phyloP scores from a whole-genome alignment of 2,113 vertebrate genomes.

The Neodontobutis hainanensis region DNA sequence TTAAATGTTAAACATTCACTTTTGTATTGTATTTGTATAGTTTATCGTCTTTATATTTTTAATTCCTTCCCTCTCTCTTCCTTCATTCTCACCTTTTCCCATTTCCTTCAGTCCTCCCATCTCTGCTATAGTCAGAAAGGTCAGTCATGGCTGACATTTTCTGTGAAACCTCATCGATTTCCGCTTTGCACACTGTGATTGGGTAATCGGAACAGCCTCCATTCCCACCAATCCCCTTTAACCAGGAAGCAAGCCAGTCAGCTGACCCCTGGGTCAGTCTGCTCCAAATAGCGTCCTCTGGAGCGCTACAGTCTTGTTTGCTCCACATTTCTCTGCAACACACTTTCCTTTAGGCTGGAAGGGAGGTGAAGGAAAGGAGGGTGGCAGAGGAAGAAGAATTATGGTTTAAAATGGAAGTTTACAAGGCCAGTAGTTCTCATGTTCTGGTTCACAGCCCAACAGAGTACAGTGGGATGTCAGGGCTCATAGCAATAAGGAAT shows the following conservation, averaged over 20 bases:
- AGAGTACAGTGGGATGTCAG: slow-evolving; percentile 23
- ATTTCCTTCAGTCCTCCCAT: slow-evolving; percentile 24
- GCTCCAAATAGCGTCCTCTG: slow-evolving; percentile 77
- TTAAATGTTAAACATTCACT: too few species aligned
- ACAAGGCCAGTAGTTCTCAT: slow-evolving; percentile 33
- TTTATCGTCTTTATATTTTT: neutral
- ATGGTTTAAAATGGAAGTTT: slow-evolving; percentile 54
- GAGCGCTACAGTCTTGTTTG: slow-evolving; percentile 47
- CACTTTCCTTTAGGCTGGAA: slow-evolving; percentile 44
- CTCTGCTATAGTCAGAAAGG: slow-evolving; percentile 69
- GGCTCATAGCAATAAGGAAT: slow-evolving; percentile 19
- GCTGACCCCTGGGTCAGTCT: slow-evolving; percentile 66
- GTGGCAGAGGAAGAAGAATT: slow-evolving; percentile 51
- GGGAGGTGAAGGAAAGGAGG: slow-evolving; percentile 57
- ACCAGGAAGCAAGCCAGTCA: slow-evolving; percentile 65
- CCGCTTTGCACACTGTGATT: slow-evolving; percentile 53
- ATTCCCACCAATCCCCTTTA: slow-evolving; percentile 67
- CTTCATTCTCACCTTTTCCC: slow-evolving; percentile 23
- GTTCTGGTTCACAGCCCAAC: slow-evolving; percentile 2
- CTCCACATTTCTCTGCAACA: slow-evolving; percentile 44
- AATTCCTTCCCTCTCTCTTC: slow-evolving; percentile 12
- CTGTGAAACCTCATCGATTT: slow-evolving; percentile 76
- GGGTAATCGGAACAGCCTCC: slow-evolving; percentile 56
- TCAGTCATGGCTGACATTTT: slow-evolving; percentile 78
- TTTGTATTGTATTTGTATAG: too few species aligned